A percentile compares a stretch with the other conserved stretches of the same genome.
Evolutionary conservation across 1,140 invertebrate species (phyloP).

Genomic region (Bathynomus jamesi): DNA sequence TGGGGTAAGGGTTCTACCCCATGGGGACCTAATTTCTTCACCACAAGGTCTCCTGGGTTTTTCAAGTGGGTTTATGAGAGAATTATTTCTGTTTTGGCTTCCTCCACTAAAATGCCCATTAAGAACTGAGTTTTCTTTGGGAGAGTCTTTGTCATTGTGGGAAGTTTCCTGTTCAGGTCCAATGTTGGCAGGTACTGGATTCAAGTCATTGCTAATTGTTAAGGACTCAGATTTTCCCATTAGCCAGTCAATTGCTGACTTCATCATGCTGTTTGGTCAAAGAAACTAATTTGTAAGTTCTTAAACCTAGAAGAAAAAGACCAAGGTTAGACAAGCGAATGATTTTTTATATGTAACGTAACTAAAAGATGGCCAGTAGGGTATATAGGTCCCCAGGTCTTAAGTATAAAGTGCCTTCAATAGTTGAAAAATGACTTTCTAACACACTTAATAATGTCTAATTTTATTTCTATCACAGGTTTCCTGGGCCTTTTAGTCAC

Average conservation of each 20-base stretch:
- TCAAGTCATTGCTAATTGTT: not conserved
- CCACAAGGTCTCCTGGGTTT: not conserved
- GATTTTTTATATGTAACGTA: too few relatives aligned
- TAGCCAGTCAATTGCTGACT: not conserved
- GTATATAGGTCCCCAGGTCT: too few relatives aligned
- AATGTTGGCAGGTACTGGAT: not conserved
- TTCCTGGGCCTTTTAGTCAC: too few relatives aligned
- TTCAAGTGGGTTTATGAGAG: not conserved
- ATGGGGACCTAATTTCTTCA: not conserved
- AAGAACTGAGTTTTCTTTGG: not conserved
- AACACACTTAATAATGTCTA: too few relatives aligned
- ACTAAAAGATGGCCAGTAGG: too few relatives aligned
- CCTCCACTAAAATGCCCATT: not conserved
- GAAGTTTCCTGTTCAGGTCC: not conserved
- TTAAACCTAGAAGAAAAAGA: too few relatives aligned
- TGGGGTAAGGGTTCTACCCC: not conserved
- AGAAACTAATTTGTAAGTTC: too few relatives aligned
- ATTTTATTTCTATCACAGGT: too few relatives aligned
- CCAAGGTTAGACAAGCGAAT: too few relatives aligned
- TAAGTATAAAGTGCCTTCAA: too few relatives aligned
- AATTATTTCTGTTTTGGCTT: not conserved
- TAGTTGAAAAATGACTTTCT: too few relatives aligned
- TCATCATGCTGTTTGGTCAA: not conserved
- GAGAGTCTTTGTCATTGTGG: not conserved
- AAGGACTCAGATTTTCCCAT: not conserved